A percentile compares a stretch with the other conserved stretches of the same genome.
phyloP scores from a whole-genome alignment of 2,113 vertebrate species.

The Charina bottae region DNA sequence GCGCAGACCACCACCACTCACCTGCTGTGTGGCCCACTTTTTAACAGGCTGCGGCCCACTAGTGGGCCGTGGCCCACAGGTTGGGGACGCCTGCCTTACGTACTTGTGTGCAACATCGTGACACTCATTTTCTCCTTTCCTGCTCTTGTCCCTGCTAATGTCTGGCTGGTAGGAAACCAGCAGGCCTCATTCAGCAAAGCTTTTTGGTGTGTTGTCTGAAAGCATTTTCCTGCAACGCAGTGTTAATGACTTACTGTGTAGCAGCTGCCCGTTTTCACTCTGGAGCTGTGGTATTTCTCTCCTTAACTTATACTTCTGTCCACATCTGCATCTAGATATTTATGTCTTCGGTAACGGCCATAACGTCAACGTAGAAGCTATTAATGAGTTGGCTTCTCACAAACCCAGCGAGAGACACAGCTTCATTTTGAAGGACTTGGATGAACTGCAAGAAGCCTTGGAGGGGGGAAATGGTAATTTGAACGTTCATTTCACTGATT shows the following conservation, averaged over 20 bases:
- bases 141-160: too few species aligned
- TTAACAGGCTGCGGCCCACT: too few species aligned
- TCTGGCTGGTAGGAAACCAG: too few species aligned
- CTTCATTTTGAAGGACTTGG: conserved; percentile 72
- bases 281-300: background rate
- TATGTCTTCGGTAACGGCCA: conserved; percentile 85
- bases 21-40: too few species aligned
- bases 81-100: too few species aligned
- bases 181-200: background rate
- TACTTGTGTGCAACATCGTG: too few species aligned
- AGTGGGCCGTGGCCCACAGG: too few species aligned
- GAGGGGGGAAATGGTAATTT: conserved; percentile 81
- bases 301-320: background rate
- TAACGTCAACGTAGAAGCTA: conserved; percentile 63
- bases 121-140: too few species aligned
- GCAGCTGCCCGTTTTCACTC: too few species aligned
- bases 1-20: too few species aligned
- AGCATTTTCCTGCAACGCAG: background rate
- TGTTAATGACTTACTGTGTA: background rate
- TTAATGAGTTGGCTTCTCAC: conserved; percentile 79
- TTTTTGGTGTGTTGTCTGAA: background rate
- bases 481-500: background rate
- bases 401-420: conserved; percentile 76
- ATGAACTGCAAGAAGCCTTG: conserved; percentile 75
- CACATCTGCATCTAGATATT: conserved; percentile 72